phyloP scores from a whole-genome alignment of 2,888 invertebrate species.

The Malthinus flaveolus region DNA sequence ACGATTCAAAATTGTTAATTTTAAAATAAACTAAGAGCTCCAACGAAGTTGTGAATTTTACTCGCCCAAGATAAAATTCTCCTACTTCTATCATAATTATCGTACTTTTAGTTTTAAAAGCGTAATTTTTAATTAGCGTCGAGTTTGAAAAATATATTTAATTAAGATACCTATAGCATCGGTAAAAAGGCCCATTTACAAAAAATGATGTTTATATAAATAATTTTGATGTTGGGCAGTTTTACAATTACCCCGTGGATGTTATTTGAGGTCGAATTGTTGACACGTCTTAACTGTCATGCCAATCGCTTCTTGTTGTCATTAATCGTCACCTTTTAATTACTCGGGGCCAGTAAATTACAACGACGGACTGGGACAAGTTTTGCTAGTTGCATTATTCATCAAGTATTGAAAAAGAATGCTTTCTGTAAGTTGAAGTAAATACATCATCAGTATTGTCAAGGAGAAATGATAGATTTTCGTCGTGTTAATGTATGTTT shows the following conservation, averaged over 20 bases:
- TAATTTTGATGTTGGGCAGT: background rate
- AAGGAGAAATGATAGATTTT: conserved; percentile 18
- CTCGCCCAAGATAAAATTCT: too few relatives aligned
- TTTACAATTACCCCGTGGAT: conserved; percentile 22
- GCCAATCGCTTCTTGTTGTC: conserved; percentile 55
- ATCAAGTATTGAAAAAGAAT: conserved; percentile 30
- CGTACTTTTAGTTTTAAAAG: too few relatives aligned
- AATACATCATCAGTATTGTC: conserved; percentile 28
- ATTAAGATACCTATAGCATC: too few relatives aligned
- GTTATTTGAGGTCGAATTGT: conserved; percentile 29
- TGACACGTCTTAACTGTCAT: conserved; percentile 37
- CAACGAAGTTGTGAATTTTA: too few relatives aligned
- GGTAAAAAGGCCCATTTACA: too few relatives aligned
- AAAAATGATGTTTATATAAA: too few relatives aligned
- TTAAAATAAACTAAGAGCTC: too few relatives aligned
- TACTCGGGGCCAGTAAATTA: conserved; percentile 45
- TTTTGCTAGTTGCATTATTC: conserved; percentile 39
- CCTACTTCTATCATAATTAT: too few relatives aligned
- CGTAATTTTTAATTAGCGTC: too few relatives aligned
- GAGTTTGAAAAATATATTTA: too few relatives aligned
- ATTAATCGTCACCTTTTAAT: conserved; percentile 58
- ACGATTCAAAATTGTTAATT: too few relatives aligned
- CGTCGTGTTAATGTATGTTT: too few relatives aligned
- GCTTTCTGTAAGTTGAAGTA: conserved; percentile 25
- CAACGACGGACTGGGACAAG: conserved; percentile 35